Base-by-base conservation (phyloP, 2,113 vertebrate species). In the Pygoscelis antarcticus region DNA sequence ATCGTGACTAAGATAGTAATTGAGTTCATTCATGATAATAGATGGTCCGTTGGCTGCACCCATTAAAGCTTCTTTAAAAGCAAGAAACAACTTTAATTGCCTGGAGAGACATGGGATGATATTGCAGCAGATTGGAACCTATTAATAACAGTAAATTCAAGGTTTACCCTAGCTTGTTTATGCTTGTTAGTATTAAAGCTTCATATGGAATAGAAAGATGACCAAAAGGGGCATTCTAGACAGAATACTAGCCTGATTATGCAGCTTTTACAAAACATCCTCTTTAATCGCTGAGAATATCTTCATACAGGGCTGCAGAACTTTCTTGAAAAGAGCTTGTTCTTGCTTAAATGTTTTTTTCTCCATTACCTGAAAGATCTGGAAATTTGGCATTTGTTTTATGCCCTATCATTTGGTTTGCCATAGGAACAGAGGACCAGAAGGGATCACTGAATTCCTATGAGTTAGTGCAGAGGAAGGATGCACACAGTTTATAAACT, bases 11-110 rank as follows among this genome's bases (percentile, higher is more conserved):
- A 90, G 96, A 96, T 88, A 95, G 94, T 90, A 97, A 97, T 96
- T 95, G 95, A 97, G 89, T 97, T 95, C 93, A 95, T 97, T 97
- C 95, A 95, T 91, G 95, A 95, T 97, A 97, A 97, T 97, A 97
- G 95, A 98, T 97, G 86, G 95, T 79, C 95, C 90, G 92, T 93
- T 97, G 97, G 94, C 91, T 95, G 90, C 95, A 84, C 89, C 93
- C 95, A 93, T 97, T 97, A 96, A 96, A 91, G 86, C 72, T 96
- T 95, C 95, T 96, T 96, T 97, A 96, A 97, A 94, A 93, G 83
- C 94, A 93, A 94, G 90, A 96, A 97, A 83, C 83, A 95, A 81
- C 86, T 96, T 94, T 96, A 97, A 98, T 96, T 97, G 95, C 96
- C 75, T 96, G 81, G 71, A 93, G 91, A 96, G 93, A 82, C 83